Conservation (phyloP, 2,888 invertebrate genomes). For the Apodemia duryi region DNA sequence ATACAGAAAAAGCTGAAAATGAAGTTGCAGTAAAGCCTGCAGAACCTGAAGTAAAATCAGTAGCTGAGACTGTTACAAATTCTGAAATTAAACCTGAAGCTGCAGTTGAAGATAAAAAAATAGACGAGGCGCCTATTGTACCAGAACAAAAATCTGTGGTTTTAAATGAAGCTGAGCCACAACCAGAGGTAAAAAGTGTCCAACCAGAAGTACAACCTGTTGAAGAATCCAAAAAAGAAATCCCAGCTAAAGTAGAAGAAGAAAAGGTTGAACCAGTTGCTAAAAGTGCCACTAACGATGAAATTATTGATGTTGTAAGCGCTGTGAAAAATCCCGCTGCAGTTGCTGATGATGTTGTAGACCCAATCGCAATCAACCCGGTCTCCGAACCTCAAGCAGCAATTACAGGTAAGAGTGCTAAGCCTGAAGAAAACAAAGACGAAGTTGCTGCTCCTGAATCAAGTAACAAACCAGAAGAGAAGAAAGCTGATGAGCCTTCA, state of each 20-base stretch:
- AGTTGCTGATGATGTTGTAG: slow-evolving; percentile 56
- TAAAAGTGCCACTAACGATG: slow-evolving; percentile 46
- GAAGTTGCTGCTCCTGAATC: slow-evolving; percentile 32
- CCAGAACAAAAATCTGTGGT: slow-evolving; percentile 40
- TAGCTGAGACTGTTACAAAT: slow-evolving; percentile 18
- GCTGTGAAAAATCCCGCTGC: slow-evolving; percentile 52
- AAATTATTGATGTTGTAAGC: slow-evolving; percentile 51
- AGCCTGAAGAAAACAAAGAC: slow-evolving; percentile 50
- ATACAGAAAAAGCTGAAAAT: slow-evolving; percentile 34
- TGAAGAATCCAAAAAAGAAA: slow-evolving; percentile 39
- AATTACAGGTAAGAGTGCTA: slow-evolving; percentile 54
- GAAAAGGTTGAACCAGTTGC: slow-evolving; percentile 42
- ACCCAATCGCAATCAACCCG: slow-evolving; percentile 47
- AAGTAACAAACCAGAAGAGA: slow-evolving; percentile 26
- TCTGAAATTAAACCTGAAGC: slow-evolving; percentile 35
- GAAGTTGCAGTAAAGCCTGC: slow-evolving; percentile 25
- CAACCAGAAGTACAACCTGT: slow-evolving; percentile 36
- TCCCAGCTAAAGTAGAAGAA: slow-evolving; percentile 49
- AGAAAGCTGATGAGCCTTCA: slow-evolving; percentile 30
- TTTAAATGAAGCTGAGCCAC: slow-evolving; percentile 32
- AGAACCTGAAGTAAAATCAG: slow-evolving; percentile 38
- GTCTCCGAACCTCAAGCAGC: slow-evolving; percentile 51
- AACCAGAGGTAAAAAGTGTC: slow-evolving; percentile 42
- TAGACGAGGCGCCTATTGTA: slow-evolving; percentile 37
- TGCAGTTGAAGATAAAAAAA: slow-evolving; percentile 35